Conservation (phyloP, 2,888 invertebrate genomes). For the Dynastes maya region DNA sequence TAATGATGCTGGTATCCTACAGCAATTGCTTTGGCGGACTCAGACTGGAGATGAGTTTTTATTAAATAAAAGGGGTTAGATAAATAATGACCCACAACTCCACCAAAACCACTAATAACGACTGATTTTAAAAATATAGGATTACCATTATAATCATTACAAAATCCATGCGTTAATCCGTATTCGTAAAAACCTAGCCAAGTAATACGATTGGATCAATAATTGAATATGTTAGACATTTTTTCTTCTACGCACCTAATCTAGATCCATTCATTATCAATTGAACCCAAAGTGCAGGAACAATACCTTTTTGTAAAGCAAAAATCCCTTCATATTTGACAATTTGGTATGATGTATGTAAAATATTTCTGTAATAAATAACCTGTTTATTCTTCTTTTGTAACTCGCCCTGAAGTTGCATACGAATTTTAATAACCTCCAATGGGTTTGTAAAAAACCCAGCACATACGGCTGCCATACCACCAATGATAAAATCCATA, state of each 20-base stretch:
- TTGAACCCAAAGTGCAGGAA: conserved; percentile 89
- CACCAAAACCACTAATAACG: conserved; percentile 75
- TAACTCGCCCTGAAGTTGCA: conserved; percentile 82
- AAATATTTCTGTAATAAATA: conserved; percentile 81
- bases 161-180: conserved; percentile 63
- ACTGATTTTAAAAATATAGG: conserved; percentile 71
- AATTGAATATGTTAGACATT: not conserved
- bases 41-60: conserved; percentile 89
- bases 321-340: conserved; percentile 79
- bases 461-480: conserved; percentile 74
- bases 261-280: conserved; percentile 76
- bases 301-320: conserved; percentile 85
- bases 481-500: conserved; percentile 72
- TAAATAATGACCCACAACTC: conserved; percentile 78
- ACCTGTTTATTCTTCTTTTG: conserved; percentile 77
- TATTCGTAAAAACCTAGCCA: conserved; percentile 64
- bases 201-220: conserved; percentile 25
- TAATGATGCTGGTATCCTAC: conserved; percentile 89
- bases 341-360: conserved; percentile 77
- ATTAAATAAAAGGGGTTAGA: conserved; percentile 86
- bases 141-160: conserved; percentile 70
- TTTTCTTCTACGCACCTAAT: conserved; percentile 66
- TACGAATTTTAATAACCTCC: conserved; percentile 90
- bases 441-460: conserved; percentile 91
- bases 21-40: conserved; percentile 82